Conservation (phyloP, 2,888 invertebrate species). For the Drosophila niveifrons region DNA sequence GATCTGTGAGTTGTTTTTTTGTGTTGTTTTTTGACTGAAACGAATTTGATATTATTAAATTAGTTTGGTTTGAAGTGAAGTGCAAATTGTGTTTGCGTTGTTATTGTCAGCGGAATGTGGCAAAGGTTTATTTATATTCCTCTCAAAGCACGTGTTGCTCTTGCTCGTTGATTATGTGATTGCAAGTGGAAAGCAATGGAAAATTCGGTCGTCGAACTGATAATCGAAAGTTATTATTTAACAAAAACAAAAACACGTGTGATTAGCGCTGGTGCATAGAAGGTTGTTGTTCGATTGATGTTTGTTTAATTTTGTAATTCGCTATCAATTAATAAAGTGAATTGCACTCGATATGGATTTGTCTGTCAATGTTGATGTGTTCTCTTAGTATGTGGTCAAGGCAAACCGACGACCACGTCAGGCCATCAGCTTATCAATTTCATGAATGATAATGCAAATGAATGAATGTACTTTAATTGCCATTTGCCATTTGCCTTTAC, state of each 20-base stretch:
- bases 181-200: background rate
- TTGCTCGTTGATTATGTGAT: background rate
- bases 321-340: constrained; percentile 14
- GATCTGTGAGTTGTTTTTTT: constrained; percentile 37
- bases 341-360: background rate
- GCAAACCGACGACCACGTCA: constrained; percentile 10
- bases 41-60: constrained; percentile 34
- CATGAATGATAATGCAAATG: constrained; percentile 30
- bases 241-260: background rate
- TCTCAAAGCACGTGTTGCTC: constrained; percentile 7
- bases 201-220: background rate
- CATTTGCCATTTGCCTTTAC: constrained; percentile 13
- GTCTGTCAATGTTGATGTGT: constrained; percentile 4
- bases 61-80: constrained; percentile 7
- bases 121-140: constrained; percentile 19
- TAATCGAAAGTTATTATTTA: background rate
- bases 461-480: constrained; percentile 13
- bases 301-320: background rate
- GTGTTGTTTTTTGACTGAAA: constrained; percentile 7
- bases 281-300: no score
- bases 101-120: background rate
- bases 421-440: constrained; percentile 21
- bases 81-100: constrained; percentile 2
- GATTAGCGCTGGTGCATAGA: background rate
- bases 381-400: background rate